phyloP scores from a whole-genome alignment of 2,113 vertebrate species.

The Lipophrys pholis region DNA sequence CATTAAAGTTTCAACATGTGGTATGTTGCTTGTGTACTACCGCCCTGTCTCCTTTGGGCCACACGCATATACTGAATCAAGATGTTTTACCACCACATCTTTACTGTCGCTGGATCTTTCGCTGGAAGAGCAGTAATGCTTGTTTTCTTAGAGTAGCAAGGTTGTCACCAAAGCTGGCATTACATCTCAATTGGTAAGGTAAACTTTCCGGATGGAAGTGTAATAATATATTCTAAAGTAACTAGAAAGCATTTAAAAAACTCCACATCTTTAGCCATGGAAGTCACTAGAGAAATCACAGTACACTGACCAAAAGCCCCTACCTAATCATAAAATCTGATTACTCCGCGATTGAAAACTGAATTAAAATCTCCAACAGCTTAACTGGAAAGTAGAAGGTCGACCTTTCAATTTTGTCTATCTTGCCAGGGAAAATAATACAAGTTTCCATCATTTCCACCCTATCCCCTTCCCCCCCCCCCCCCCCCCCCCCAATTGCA shows the following conservation, averaged over 20 bases:
- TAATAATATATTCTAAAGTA: slow-evolving; percentile 28
- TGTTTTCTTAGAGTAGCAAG: background rate
- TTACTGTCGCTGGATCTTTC: background rate
- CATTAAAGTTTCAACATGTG: too few relatives aligned
- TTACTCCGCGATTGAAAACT: slow-evolving; percentile 72
- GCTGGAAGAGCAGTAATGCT: background rate
- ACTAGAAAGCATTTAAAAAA: slow-evolving; percentile 33
- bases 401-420: slow-evolving; percentile 64
- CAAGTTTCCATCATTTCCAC: slow-evolving; percentile 53
- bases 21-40: too few relatives aligned
- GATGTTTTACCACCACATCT: background rate
- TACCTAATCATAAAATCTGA: slow-evolving; percentile 73
- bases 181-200: background rate
- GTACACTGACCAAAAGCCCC: slow-evolving; percentile 58
- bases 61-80: background rate
- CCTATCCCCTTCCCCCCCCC: slow-evolving; percentile 19
- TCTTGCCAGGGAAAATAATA: slow-evolving; percentile 44
- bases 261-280: slow-evolving; percentile 18
- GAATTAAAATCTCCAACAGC: slow-evolving; percentile 64
- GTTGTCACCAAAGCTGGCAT: background rate
- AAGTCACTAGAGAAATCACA: slow-evolving; percentile 69
- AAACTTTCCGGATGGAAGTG: background rate
- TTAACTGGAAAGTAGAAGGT: slow-evolving; percentile 56
- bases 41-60: background rate
- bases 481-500: slow-evolving; percentile 8